Base-by-base conservation (phyloP, 2,797 vertebrate genomes). In the Chelon labrosus region DNA sequence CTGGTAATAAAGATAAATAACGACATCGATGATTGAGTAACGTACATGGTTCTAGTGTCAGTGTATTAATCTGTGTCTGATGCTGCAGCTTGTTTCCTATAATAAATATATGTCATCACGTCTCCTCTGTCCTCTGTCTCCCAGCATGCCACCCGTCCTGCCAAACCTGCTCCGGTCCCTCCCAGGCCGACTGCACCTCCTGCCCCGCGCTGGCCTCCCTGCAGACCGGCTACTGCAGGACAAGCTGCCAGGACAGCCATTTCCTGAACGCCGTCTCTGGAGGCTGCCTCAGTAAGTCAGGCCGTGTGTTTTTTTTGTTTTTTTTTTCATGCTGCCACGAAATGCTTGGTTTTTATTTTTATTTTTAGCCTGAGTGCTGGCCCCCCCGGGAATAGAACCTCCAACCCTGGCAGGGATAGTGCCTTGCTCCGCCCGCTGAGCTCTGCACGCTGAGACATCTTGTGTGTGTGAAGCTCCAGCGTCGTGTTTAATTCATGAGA, bases 111-210 rank as follows among this genome's bases (percentile, higher is more conserved):
- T 49, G 16, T 20, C 17, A 7, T 46, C n/a, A 5, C n/a, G n/a
- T n/a, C n/a, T n/a, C n/a, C n/a, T 12, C 4, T 47, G 27, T 44
- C 0, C 66, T 61, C 42, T 16, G 5, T 47, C 17, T 2, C 10
- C 17, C 81, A 99, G 98, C 88, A 3, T 99, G 98, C 76, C 97
- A 99, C 65, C 96, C 97, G 0, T 95, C 96, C 71, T 99, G 98
- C 79, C 94, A 87, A 87, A 91, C 90, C 0, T 99, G 98, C 82
- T 89, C 6, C 0, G 97, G 97, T 2, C 88, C 96, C 0, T 96
- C 95, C 0, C 95, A 95, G 13, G 84, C 90, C 0, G 95, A 97
- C 70, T 99, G 98, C 79, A 68, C 88, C 8, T 89, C 92, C 64
- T 99, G 98, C 71, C 94, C 96, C 5, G 91, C 90, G 6, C 92